These are phyloP conservation scores for Neofelis nebulosa DNA, from an alignment of 2,113 vertebrate genomes.

Conservation along the genomic window DNA sequence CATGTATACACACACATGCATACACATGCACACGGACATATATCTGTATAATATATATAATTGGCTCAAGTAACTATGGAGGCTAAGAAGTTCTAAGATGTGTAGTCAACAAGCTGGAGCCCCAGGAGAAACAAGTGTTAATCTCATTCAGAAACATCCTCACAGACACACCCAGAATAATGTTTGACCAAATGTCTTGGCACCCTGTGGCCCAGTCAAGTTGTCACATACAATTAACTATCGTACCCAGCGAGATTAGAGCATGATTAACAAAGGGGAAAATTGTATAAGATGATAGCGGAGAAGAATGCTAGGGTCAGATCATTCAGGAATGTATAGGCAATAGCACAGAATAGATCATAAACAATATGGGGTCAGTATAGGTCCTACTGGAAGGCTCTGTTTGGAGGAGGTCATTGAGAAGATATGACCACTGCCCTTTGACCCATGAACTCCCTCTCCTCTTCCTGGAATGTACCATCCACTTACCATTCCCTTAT, in stretches of 20 bases:
- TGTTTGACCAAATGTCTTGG: not conserved
- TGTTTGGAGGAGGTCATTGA: not conserved
- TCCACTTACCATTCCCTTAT: not conserved
- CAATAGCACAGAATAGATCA: not conserved
- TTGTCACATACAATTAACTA: not conserved
- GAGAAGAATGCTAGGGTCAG: not conserved
- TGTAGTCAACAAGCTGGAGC: not conserved
- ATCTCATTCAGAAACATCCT: not conserved
- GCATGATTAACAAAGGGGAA: not conserved
- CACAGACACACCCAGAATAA: not conserved
- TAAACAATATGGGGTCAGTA: not conserved
- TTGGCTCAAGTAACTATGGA: not conserved
- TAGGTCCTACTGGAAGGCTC: not conserved
- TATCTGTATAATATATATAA: not conserved
- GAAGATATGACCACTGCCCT: not conserved
- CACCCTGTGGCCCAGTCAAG: not conserved
- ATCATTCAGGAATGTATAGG: not conserved
- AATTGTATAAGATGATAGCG: not conserved
- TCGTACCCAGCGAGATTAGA: not conserved
- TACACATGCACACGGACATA: not conserved
- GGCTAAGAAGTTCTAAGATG: not conserved
- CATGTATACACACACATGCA: not conserved
- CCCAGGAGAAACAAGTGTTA: not conserved
- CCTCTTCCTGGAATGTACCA: not conserved
- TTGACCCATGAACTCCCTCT: not conserved